Evolutionary conservation across 2,797 vertebrate genomes (phyloP), one percentile per base, ranked within the genome.

Genomic region (Glyptemys insculpta): DNA sequence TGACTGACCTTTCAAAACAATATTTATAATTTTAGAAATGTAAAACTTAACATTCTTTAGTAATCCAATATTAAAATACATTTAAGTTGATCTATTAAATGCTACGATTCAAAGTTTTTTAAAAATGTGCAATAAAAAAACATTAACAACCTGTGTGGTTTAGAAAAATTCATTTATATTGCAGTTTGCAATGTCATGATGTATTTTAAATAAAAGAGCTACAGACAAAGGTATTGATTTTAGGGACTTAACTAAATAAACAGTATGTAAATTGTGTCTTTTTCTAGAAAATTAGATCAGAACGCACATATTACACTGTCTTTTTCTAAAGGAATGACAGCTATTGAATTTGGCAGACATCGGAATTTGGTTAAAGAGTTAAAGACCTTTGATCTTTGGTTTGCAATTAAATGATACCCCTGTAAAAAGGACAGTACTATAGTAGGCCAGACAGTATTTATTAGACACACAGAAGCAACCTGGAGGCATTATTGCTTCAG

Each of bases 251-350:
- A 99, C 99, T 98, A 98, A 99, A 99, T 99, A 99, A 99, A 99
- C 99, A 99, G 99, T 99, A 99, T 99, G 99, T 99, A 99, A 99
- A 99, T 99, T 99, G 99, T 99, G 99, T 99, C 99, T 99, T 99
- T 99, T 99, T 98, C 95, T 99, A 97, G 98, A 94, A 99, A 99
- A 99, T 99, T 99, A 97, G 99, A 99, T 99, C 99, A 99, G 99
- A 99, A 99, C 99, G 97, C 99, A 99, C 99, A 99, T 99, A 99
- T 99, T 99, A 98, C 99, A 99, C 99, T 98, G 99, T 98, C 98
- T 98, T 98, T 98, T 99, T 98, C 97, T 95, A 97, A 98, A 98
- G 98, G 98, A 99, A 98, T 99, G 99, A 99, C 99, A 99, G 98
- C 99, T 99, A 99, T 99, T 99, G 99, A 99, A 99, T 99, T 99